A percentile compares a stretch with the other conserved stretches of the same genome.
Evolutionary conservation across 1,140 invertebrate genomes (phyloP).

Genomic region (Plectrocnemia conspersa): DNA sequence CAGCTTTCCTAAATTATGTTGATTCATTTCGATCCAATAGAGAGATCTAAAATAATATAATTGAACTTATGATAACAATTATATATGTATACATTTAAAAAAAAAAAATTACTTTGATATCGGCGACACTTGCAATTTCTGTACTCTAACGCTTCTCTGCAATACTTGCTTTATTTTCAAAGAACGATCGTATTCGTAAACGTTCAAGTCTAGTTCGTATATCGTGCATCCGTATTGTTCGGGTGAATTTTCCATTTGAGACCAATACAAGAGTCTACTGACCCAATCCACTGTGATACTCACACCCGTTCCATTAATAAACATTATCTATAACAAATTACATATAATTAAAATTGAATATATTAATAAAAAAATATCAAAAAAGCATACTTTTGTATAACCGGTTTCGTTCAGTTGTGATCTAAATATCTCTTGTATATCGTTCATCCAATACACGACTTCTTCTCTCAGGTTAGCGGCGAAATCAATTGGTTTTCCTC

Average conservation of each 20-base stretch:
- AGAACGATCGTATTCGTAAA: slow-evolving; percentile 46
- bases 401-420: slow-evolving; percentile 54
- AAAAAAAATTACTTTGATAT: slow-evolving; percentile 55
- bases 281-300: slow-evolving; percentile 83
- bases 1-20: slow-evolving; percentile 52
- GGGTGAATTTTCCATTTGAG: slow-evolving; percentile 54
- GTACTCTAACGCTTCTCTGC: slow-evolving; percentile 50
- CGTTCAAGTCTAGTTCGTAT: slow-evolving; percentile 57
- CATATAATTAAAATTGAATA: slow-evolving; percentile 47
- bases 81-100: neutral
- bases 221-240: slow-evolving; percentile 47
- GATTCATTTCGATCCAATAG: slow-evolving; percentile 66
- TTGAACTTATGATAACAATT: slow-evolving; percentile 6
- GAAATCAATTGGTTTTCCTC: slow-evolving; percentile 60
- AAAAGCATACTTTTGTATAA: slow-evolving; percentile 44
- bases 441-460: slow-evolving; percentile 78
- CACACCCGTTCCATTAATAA: slow-evolving; percentile 61
- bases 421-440: slow-evolving; percentile 69
- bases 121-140: slow-evolving; percentile 67
- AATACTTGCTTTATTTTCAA: slow-evolving; percentile 49
- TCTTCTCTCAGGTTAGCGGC: slow-evolving; percentile 62
- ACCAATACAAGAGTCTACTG: slow-evolving; percentile 74
- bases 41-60: slow-evolving; percentile 55
- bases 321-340: slow-evolving; percentile 42
- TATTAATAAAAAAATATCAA: neutral